A percentile compares a stretch with the other conserved stretches of the same genome.
phyloP scores from a whole-genome alignment of 2,113 vertebrate species.

The Otus sunia region DNA sequence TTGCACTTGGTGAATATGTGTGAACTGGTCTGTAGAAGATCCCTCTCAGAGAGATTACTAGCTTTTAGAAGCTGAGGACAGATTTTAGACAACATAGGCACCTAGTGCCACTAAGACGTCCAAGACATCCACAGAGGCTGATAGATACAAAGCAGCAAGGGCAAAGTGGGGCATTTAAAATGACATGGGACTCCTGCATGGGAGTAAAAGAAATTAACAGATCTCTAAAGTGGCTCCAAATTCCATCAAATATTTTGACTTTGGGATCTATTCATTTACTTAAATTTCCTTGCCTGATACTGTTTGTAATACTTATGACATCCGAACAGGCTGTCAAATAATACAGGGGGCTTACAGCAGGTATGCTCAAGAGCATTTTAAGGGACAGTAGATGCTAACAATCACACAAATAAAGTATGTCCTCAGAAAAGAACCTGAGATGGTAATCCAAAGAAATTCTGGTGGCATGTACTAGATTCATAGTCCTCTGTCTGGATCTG shows the following conservation, averaged over 20 bases:
- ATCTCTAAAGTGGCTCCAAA: background rate
- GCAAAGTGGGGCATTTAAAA: background rate
- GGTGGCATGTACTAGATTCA: background rate
- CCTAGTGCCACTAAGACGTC: background rate
- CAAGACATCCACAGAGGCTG: background rate
- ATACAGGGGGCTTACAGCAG: fast-evolving
- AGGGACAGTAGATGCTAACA: background rate
- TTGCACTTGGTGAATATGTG: background rate
- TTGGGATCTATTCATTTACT: background rate
- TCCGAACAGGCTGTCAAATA: background rate
- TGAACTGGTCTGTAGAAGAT: background rate
- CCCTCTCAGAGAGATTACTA: background rate
- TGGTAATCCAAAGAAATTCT: background rate
- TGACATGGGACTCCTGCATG: background rate
- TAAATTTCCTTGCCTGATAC: background rate
- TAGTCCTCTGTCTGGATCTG: background rate
- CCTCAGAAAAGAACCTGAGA: background rate
- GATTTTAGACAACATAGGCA: background rate
- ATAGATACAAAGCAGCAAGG: background rate
- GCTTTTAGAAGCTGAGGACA: background rate
- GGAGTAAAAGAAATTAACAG: background rate
- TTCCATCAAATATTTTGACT: background rate
- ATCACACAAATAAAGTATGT: background rate
- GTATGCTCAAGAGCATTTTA: fast-evolving
- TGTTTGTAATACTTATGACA: background rate